Conservation (phyloP, 2,113 vertebrate genomes). For the Pitta sordida region DNA sequence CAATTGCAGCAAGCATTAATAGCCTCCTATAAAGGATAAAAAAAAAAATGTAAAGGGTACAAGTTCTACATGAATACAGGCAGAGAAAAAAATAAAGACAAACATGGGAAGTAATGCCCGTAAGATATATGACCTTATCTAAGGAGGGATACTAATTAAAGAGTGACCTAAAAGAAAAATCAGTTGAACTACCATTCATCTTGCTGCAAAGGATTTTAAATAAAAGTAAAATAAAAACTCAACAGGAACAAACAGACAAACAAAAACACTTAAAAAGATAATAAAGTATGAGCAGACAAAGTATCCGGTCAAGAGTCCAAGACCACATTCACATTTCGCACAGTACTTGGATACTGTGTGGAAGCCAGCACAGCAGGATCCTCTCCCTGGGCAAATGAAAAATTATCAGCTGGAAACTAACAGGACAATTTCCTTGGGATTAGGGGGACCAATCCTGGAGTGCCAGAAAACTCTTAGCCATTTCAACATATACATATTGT, state of each 20-base stretch:
- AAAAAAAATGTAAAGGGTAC: background rate
- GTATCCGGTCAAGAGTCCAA: slow-evolving; percentile 1
- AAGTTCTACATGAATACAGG: background rate
- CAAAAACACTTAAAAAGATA: background rate
- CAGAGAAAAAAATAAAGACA: background rate
- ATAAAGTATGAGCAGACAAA: background rate
- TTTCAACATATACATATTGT: background rate
- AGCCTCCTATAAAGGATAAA: background rate
- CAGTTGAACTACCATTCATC: background rate
- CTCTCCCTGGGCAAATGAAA: background rate
- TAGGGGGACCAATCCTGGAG: background rate
- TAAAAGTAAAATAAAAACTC: background rate
- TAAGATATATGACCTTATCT: background rate
- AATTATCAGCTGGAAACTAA: background rate
- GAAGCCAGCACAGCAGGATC: background rate
- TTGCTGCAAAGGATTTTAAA: background rate
- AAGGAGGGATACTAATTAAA: background rate
- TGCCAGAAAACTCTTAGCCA: background rate
- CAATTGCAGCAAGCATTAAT: background rate
- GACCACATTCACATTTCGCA: background rate
- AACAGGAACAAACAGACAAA: background rate
- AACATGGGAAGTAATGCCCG: background rate
- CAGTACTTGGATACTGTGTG: background rate
- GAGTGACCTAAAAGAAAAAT: background rate
- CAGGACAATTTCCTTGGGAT: background rate